phyloP scores from a whole-genome alignment of 30 jellyfish, hydroid and myxozoan species.

The Aurelia aurita region DNA sequence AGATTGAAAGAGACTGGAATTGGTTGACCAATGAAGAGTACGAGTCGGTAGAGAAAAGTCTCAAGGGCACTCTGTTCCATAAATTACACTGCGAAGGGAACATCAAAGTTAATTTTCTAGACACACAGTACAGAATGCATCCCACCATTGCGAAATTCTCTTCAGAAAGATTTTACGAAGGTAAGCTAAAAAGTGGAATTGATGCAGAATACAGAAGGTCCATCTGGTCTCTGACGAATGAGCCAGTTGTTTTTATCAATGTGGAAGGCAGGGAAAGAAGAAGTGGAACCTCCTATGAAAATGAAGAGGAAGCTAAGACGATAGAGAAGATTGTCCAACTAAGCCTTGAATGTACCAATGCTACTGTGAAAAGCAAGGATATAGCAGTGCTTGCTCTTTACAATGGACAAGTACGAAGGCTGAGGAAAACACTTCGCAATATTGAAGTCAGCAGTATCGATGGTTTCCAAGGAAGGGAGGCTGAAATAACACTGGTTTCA shows the following conservation, averaged over 20 bases:
- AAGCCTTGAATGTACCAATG: not conserved
- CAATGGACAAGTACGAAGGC: slow-evolving; percentile 21
- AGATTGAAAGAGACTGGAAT: slow-evolving; percentile 14
- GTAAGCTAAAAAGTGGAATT: slow-evolving; percentile 16
- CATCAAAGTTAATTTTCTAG: not conserved
- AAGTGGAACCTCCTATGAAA: slow-evolving; percentile 19
- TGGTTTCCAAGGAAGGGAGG: slow-evolving; percentile 47
- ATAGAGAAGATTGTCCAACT: not conserved
- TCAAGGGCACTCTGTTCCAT: slow-evolving; percentile 23
- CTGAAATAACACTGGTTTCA: slow-evolving; percentile 25
- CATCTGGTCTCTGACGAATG: slow-evolving; percentile 11
- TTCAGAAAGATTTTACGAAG: slow-evolving; percentile 25
- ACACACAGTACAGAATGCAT: slow-evolving; percentile 52
- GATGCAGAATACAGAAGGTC: slow-evolving; percentile 4
- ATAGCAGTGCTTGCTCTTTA: slow-evolving; percentile 31
- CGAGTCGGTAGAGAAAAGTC: not conserved
- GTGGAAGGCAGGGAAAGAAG: slow-evolving; percentile 26
- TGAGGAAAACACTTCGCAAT: not conserved
- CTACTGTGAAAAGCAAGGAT: not conserved
- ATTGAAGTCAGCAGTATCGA: slow-evolving; percentile 52
- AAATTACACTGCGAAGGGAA: not conserved
- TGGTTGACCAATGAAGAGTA: slow-evolving; percentile 35
- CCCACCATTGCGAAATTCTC: slow-evolving; percentile 29
- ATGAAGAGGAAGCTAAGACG: slow-evolving; percentile 11
- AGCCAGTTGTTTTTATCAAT: slow-evolving; percentile 14